These are phyloP conservation scores for Astatotilapia flaviijosephi DNA, from an alignment of 2,113 vertebrate species.

Conservation along the genomic window DNA sequence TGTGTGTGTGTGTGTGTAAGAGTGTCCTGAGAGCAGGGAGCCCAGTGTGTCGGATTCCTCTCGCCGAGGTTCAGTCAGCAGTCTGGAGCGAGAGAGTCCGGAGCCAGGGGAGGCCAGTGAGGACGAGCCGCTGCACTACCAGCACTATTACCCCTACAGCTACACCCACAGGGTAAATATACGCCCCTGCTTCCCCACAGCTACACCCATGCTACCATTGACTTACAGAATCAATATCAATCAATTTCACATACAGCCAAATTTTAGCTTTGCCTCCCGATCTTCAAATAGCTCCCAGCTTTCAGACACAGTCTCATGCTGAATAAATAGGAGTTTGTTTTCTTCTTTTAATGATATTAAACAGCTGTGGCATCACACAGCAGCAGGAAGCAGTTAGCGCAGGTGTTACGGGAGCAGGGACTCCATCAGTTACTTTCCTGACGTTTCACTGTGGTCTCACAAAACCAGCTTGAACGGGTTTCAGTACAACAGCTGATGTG, in stretches of 20 bases:
- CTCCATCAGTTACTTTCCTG: background rate
- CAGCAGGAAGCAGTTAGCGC: background rate
- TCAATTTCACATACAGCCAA: background rate
- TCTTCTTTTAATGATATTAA: background rate
- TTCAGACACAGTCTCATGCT: background rate
- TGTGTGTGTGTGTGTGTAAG: background rate
- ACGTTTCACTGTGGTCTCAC: background rate
- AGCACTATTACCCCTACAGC: constrained; percentile 25
- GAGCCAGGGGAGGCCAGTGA: constrained; percentile 62
- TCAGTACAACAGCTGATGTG: background rate
- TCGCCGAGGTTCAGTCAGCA: constrained; percentile 49
- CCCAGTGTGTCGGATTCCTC: constrained; percentile 31
- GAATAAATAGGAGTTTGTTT: background rate
- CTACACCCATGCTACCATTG: background rate
- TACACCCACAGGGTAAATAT: constrained; percentile 39
- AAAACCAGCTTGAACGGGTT: background rate
- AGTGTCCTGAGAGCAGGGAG: constrained; percentile 25
- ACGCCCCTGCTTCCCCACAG: rapidly evolving
- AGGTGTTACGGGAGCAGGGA: background rate
- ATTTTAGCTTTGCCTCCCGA: background rate
- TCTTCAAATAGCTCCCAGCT: rapidly evolving
- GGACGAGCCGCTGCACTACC: constrained; percentile 43
- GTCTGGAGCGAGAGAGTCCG: constrained; percentile 59
- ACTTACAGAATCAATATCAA: background rate
- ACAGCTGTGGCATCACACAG: background rate